Conservation (phyloP, 92 coral and sea anemone species). For the Parazoanthus darwini region DNA sequence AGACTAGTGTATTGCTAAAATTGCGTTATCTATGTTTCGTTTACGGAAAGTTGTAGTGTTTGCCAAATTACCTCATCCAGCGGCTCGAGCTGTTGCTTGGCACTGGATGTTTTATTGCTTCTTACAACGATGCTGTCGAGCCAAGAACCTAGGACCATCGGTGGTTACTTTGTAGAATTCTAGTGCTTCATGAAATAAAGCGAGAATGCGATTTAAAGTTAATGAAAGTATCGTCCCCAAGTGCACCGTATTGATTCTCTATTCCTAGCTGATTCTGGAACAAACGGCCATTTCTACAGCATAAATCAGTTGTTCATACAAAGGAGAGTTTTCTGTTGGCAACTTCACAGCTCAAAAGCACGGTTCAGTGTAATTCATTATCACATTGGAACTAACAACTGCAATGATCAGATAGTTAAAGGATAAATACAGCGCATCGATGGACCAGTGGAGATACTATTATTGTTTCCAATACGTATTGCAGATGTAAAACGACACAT, state of each 20-base stretch:
- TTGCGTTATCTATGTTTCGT: too few relatives aligned
- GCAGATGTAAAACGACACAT: too few relatives aligned
- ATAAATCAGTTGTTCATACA: too few relatives aligned
- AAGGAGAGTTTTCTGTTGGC: background rate
- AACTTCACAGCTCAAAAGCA: background rate
- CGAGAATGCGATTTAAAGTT: background rate
- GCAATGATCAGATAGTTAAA: background rate
- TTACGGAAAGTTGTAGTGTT: background rate
- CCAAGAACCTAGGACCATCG: background rate
- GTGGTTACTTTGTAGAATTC: background rate
- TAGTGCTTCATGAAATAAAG: slow-evolving; percentile 23
- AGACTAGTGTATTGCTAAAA: background rate
- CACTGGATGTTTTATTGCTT: background rate
- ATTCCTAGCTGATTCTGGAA: background rate
- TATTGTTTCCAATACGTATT: too few relatives aligned
- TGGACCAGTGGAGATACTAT: background rate
- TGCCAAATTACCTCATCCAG: too few relatives aligned
- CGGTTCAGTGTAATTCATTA: background rate
- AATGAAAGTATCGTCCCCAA: too few relatives aligned
- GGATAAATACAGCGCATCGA: background rate
- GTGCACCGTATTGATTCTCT: background rate
- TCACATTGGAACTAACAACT: background rate
- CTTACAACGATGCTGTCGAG: background rate
- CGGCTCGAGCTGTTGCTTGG: too few relatives aligned
- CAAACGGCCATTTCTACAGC: background rate